Evolutionary conservation across 2,113 vertebrate genomes (phyloP).

Genomic region (Carlito syrichta): DNA sequence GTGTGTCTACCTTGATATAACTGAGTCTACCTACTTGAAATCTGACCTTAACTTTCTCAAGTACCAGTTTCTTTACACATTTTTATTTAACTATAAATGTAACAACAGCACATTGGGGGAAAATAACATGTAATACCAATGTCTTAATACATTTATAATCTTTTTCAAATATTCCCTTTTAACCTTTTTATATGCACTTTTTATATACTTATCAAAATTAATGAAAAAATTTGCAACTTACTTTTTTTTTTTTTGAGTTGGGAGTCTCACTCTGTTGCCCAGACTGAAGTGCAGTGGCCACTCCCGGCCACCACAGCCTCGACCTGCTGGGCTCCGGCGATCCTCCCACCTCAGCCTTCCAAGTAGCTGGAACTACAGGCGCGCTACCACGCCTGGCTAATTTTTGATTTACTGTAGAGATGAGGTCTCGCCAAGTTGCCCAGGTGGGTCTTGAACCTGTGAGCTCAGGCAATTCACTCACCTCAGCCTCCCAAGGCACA

Average conservation of each 20-base stretch:
- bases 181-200: constrained; percentile 10
- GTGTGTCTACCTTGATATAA: neutral
- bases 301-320: too few species aligned
- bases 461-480: too few species aligned
- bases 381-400: too few species aligned
- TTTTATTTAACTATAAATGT: constrained; percentile 35
- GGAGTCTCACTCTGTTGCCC: too few species aligned
- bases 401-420: too few species aligned
- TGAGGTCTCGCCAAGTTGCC: too few species aligned
- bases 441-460: too few species aligned
- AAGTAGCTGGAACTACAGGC: too few species aligned
- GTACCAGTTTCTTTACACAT: neutral
- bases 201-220: constrained; percentile 5
- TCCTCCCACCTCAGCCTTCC: too few species aligned
- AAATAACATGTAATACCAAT: neutral
- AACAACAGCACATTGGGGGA: neutral
- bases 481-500: too few species aligned
- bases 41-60: constrained; percentile 40
- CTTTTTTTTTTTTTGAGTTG: neutral
- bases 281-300: too few species aligned
- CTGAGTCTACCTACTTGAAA: constrained; percentile 21
- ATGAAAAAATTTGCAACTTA: constrained; percentile 28
- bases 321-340: too few species aligned
- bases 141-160: neutral
- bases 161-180: constrained; percentile 24